Conservation (phyloP, 2,888 invertebrate species). For the Sabatieria punctata region DNA sequence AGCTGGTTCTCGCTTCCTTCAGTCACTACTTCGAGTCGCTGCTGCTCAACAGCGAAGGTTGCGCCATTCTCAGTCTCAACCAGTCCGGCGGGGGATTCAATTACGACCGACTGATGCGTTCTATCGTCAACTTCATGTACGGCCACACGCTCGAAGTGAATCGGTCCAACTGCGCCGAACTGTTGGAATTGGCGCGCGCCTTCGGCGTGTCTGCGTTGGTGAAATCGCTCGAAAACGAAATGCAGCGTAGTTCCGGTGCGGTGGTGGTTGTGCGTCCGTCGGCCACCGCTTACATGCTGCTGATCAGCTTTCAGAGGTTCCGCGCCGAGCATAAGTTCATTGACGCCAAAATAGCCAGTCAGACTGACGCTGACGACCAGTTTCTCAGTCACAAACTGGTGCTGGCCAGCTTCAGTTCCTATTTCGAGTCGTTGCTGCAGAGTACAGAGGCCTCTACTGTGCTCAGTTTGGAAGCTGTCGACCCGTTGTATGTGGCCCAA, state of each 20-base stretch:
- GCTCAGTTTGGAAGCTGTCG: background rate
- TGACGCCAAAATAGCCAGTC: conserved; percentile 2
- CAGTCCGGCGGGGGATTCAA: no score
- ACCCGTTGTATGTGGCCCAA: conserved; percentile 1
- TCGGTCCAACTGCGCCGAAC: background rate
- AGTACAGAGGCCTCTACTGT: background rate
- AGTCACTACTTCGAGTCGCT: conserved; percentile 1
- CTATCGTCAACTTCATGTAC: conserved; percentile 7
- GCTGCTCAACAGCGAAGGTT: no score
- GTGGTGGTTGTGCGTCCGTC: background rate
- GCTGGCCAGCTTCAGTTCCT: conserved; percentile 6
- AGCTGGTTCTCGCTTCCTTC: conserved; percentile 4
- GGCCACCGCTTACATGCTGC: conserved; percentile 1
- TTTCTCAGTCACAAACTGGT: conserved; percentile 6
- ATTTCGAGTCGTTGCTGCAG: conserved; percentile 3
- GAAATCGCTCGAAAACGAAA: no score
- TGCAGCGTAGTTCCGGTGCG: background rate
- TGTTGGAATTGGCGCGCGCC: background rate
- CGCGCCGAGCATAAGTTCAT: background rate
- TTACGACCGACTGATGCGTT: background rate
- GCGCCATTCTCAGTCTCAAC: no score
- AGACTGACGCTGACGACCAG: background rate
- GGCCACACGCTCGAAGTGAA: background rate
- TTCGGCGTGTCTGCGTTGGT: conserved; percentile 3
- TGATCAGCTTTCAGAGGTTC: conserved; percentile 6